phyloP scores from a whole-genome alignment of 2,888 invertebrate species.

The Pandemis cinnamomeana region DNA sequence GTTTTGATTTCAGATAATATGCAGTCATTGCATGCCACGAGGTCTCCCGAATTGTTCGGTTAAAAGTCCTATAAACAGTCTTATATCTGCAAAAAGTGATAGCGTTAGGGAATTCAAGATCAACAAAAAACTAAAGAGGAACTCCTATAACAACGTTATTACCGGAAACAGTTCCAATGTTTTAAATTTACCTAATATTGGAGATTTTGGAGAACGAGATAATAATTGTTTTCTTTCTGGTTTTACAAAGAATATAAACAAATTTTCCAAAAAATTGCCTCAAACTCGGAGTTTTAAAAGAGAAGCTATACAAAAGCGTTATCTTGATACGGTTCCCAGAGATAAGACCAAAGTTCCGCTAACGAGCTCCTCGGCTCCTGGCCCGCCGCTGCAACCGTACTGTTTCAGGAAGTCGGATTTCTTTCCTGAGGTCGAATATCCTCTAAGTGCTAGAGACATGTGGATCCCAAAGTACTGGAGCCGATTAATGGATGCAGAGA shows the following conservation, averaged over 20 bases:
- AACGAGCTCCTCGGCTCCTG: constrained; percentile 38
- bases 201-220: constrained; percentile 40
- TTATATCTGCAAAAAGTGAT: background rate
- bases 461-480: constrained; percentile 67
- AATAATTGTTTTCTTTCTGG: constrained; percentile 19
- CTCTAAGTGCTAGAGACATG: constrained; percentile 61
- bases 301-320: constrained; percentile 45
- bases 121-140: background rate
- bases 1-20: constrained; percentile 53
- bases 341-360: constrained; percentile 22
- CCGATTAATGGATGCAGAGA: constrained; percentile 45
- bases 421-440: constrained; percentile 74
- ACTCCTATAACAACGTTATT: background rate
- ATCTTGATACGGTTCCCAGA: constrained; percentile 44
- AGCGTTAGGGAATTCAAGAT: background rate
- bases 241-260: background rate
- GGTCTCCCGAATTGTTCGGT: constrained; percentile 44
- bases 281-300: constrained; percentile 22
- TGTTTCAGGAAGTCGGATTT: constrained; percentile 48
- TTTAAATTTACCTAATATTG: constrained; percentile 62
- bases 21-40: constrained; percentile 52
- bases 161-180: constrained; percentile 37
- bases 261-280: background rate
- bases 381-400: constrained; percentile 42
- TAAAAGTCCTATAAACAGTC: constrained; percentile 23